Evolutionary conservation across 2,888 invertebrate species (phyloP), one percentile per base, ranked within the genome.

Genomic region (Boloria selene): DNA sequence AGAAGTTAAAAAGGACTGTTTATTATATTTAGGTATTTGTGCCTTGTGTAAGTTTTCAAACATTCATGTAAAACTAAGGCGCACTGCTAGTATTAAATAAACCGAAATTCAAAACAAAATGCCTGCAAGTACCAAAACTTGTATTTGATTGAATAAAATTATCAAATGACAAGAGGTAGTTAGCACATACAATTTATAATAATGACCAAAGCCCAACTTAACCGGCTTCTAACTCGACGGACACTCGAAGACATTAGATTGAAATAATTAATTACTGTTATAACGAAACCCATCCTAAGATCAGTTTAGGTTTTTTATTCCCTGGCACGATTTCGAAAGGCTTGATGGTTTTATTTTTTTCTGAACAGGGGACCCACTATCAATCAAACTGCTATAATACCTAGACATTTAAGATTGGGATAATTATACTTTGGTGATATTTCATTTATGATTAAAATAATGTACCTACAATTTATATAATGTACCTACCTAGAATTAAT

Each of bases 201-300:
- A 51, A 51, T 47, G 58, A 64, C 42, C 31, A 53, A 51, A 52
- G 45, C 44, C 58, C 58, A 52, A 64, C n/a, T 47, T 18, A 53
- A 59, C 59, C 59, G 17, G 50, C 3, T 31, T 49, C 31, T 31
- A 59, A 59, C 49, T 59, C 31, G 31, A 59, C 47, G 31, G 26
- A 26, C 52, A 58, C 45, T 52, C 18, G 45, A 45, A 64, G 52
- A 53, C 59, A 58, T 49, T 47, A 31, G 53, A 61, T 51, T 38
- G 55, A 65, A 50, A 50, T 65, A 54, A 65, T 65, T 65, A 61
- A 65, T 65, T 65, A 61, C 54, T 50, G 50, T 61, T 61, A 61
- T 55, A 61, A 65, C 47, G 52, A 64, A 64, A 51, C 51, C 52
- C 47, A 44, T 17, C 44, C 6, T 14, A n/a, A 64, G 64, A 64